Base-by-base conservation (phyloP, 2,888 invertebrate genomes). In the Polyommatus icarus region DNA sequence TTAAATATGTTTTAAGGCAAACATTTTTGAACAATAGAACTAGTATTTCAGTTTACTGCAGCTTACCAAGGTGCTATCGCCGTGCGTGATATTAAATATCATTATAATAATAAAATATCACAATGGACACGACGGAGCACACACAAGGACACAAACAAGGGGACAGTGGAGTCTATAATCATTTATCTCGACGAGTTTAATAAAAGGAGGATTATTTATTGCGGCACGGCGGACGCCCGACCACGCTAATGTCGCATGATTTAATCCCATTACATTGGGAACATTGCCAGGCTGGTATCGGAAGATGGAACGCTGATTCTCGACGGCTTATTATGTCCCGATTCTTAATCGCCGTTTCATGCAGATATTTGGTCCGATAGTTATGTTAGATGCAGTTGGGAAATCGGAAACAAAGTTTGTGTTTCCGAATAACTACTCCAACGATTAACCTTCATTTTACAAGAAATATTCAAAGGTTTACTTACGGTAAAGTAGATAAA, bases 181-280 rank as follows among this genome's bases (percentile, higher is more conserved):
- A 93, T 94, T 94, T 94, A 94, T 94, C 93, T 93, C 91, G 84
- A 85, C 84, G 88, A 90, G 92, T 94, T 93, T 94, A 93, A 94
- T 94, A 94, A 94, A 94, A 93, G 93, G 90, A 89, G 91, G 90
- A 91, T 94, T 93, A 93, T 94, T 93, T 91, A 93, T 90, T 88
- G 90, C 88, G 88, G 87, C 89, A 87, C 85, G 85, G 86, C 84
- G 87, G 84, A 83, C 80, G 82, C 77, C 84, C 81, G 83, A 82
- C 77, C 72, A 72, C 83, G 83, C 83, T 92, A 93, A 92, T 91
- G 93, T 93, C 90, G 91, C 92, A 93, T 93, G 93, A 92, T 93
- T 90, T 91, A 91, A 92, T 92, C 92, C 90, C 90, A 92, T 92
- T 91, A 91, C 88, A 89, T 88, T 87, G 92, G 93, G 91, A 91